These are phyloP conservation scores for Microtus montanus DNA, from an alignment of 2,113 vertebrate genomes.

Conservation along the genomic window DNA sequence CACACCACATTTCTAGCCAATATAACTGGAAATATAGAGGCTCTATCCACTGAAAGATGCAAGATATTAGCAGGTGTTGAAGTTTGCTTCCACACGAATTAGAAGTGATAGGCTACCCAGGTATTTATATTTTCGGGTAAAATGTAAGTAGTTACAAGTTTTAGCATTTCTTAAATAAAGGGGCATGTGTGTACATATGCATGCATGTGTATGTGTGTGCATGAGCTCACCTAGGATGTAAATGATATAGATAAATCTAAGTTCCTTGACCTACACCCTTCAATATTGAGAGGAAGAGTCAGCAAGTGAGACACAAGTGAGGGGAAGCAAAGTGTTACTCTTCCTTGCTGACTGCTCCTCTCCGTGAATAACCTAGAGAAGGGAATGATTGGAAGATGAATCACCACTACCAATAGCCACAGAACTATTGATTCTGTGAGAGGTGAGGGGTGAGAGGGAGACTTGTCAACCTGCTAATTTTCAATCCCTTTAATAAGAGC, in stretches of 20 bases:
- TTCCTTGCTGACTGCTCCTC: too few species aligned
- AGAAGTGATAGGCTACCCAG: background rate
- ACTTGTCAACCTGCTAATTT: background rate
- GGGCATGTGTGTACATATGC: background rate
- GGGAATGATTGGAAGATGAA: background rate
- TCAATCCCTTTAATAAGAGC: background rate
- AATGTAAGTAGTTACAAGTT: background rate
- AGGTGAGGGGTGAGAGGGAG: background rate
- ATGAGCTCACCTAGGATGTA: background rate
- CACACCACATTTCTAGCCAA: background rate
- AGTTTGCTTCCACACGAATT: background rate
- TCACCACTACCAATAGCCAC: background rate
- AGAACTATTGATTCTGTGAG: too few species aligned
- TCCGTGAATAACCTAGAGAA: background rate
- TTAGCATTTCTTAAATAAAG: background rate
- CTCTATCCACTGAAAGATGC: background rate
- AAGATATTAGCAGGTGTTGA: background rate
- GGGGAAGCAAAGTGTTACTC: too few species aligned
- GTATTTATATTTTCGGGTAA: background rate
- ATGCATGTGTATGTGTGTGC: background rate
- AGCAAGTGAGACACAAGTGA: background rate
- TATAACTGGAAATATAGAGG: background rate
- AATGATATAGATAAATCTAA: slow-evolving; percentile 18
- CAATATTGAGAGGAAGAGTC: background rate
- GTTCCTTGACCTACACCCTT: background rate